Percentiles rank a stretch among this genome's conserved stretches.
These are phyloP conservation scores for Balanococcus diminutus DNA, from an alignment of 2,888 invertebrate genomes.

Conservation along the genomic window DNA sequence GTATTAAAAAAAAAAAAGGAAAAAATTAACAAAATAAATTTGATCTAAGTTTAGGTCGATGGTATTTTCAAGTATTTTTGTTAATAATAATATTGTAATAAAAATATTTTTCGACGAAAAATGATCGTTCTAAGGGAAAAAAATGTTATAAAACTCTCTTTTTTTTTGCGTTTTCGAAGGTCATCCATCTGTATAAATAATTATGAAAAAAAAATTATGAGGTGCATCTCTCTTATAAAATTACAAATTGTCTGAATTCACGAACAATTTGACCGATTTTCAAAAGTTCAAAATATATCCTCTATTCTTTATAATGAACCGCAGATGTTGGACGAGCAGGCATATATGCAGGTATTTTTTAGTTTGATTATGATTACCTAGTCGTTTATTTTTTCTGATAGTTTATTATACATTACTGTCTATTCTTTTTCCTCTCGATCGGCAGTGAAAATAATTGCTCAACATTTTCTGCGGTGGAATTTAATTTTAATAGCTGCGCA, in stretches of 20 bases:
- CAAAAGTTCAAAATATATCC: neutral
- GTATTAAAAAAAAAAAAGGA: too few relatives aligned
- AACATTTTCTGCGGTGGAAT: conserved; percentile 7
- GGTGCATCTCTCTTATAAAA: neutral
- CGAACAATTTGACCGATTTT: neutral
- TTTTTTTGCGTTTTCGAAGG: too few relatives aligned
- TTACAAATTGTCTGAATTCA: neutral
- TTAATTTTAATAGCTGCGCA: conserved; percentile 7
- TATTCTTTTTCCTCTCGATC: neutral
- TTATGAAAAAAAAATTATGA: too few relatives aligned
- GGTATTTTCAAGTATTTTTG: too few relatives aligned
- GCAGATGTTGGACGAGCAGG: neutral
- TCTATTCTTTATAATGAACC: neutral
- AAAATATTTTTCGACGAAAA: too few relatives aligned
- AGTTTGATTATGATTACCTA: neutral
- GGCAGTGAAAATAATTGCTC: conserved; percentile 11
- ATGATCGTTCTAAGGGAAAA: too few relatives aligned
- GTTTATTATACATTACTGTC: neutral
- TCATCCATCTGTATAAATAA: neutral
- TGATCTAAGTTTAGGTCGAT: too few relatives aligned
- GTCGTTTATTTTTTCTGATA: neutral
- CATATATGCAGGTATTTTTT: neutral
- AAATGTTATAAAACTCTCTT: too few relatives aligned
- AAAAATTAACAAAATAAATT: too few relatives aligned
- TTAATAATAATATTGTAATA: too few relatives aligned